Evolutionary conservation across 2,888 invertebrate genomes (phyloP).

Genomic region (Siphlonurus alternatus): DNA sequence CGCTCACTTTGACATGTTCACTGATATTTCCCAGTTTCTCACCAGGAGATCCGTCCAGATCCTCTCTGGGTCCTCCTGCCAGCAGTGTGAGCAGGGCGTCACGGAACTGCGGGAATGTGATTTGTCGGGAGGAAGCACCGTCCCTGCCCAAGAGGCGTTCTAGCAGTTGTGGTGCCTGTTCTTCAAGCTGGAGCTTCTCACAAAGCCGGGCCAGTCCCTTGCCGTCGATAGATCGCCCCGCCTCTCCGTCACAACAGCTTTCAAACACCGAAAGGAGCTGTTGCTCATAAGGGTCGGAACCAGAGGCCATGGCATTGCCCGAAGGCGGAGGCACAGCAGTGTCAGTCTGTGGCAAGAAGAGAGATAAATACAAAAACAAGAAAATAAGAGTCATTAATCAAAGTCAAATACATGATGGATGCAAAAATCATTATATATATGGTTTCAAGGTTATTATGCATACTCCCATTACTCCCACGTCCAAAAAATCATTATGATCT

Average conservation of each 20-base stretch:
- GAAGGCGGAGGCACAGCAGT: neutral
- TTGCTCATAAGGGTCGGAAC: slow-evolving; percentile 55
- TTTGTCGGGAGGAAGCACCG: slow-evolving; percentile 27
- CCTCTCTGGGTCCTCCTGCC: slow-evolving; percentile 27
- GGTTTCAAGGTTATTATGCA: no score
- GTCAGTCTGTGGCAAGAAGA: no score
- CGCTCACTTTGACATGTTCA: neutral
- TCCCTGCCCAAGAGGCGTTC: slow-evolving; percentile 34
- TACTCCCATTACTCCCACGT: no score
- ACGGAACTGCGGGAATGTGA: slow-evolving; percentile 57
- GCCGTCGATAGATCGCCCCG: slow-evolving; percentile 43
- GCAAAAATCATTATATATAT: no score
- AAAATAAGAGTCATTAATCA: no score
- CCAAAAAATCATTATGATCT: no score
- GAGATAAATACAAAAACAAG: no score
- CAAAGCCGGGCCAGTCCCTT: slow-evolving; percentile 51
- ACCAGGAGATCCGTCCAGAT: slow-evolving; percentile 13
- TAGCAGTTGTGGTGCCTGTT: slow-evolving; percentile 44
- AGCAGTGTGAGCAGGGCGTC: slow-evolving; percentile 54
- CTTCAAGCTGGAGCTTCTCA: slow-evolving; percentile 59
- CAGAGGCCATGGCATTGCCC: slow-evolving; percentile 12
- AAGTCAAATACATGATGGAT: no score
- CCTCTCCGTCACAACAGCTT: slow-evolving; percentile 54
- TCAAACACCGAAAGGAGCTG: slow-evolving; percentile 65
- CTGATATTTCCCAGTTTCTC: slow-evolving; percentile 1